Evolutionary conservation across 1,140 invertebrate species (phyloP).

Genomic region (Eriocheir sinensis): DNA sequence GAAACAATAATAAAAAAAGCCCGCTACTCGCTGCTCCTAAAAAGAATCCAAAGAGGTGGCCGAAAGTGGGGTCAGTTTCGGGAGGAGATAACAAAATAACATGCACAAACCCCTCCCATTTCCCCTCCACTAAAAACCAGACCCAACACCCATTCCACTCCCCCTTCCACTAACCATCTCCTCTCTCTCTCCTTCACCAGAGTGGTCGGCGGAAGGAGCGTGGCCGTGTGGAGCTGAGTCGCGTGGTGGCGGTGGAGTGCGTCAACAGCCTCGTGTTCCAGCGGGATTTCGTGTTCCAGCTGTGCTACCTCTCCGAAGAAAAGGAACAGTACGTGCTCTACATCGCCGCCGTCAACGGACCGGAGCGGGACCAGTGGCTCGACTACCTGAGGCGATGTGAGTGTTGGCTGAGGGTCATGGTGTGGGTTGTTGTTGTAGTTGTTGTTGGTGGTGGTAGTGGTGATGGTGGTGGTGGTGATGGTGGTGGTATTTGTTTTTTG

Average conservation of each 20-base stretch:
- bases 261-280: constrained; percentile 75
- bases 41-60: no score
- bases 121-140: no score
- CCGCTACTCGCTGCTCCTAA: no score
- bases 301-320: constrained; percentile 66
- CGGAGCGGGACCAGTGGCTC: constrained; percentile 83
- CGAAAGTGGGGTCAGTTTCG: no score
- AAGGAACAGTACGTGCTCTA: constrained; percentile 75
- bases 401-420: neutral
- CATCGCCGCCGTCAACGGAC: constrained; percentile 66
- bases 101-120: no score
- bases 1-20: no score
- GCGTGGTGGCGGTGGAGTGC: constrained; percentile 77
- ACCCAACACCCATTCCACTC: no score
- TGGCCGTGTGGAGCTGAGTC: constrained; percentile 75
- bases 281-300: constrained; percentile 77
- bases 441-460: no score
- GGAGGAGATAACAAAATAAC: no score
- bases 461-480: neutral
- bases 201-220: constrained; percentile 78
- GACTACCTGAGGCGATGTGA: constrained; percentile 67
- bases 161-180: no score
- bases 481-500: neutral
- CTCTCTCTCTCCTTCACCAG: constrained; percentile 41
- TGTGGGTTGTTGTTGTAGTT: neutral